Evolutionary conservation across 2,113 vertebrate genomes (phyloP), one percentile per base, ranked within the genome.

Genomic region (Solea senegalensis): DNA sequence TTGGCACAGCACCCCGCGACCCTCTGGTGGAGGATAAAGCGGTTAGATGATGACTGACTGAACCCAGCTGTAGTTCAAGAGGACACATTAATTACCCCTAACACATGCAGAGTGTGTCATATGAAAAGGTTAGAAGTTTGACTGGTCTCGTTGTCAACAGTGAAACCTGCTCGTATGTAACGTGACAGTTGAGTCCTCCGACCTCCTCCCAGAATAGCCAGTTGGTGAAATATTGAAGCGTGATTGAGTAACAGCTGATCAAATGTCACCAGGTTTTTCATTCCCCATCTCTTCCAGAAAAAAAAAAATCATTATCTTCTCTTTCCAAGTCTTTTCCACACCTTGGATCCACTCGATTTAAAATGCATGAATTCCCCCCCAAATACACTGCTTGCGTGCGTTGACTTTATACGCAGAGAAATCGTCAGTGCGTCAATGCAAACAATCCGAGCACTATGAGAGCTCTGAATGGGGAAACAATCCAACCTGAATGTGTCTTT

Each of bases 401-500:
- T 61, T 49, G 72, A 72, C 71, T 73, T 67, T 49, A 41, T 49
- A 40, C 8, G 6, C 28, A 2, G 63, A 48, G 80, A 75, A 55
- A 82, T 91, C 72, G 69, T 61, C 80, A 65, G 80, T 88, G 82
- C 82, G 89, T 89, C 90, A 84, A 59, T 28, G 76, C 76, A 75
- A 77, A 80, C 78, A 69, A 78, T 81, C 71, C 57, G 78, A 69
- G 75, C 56, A 40, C 67, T 63, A 61, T 60, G 72, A 82, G 86
- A 83, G 85, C 76, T 74, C 62, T 59, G 83, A 72, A 80, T 63
- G 82, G 71, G 69, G 85, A 89, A 88, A 76, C 87, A 78, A 78
- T 92, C 86, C 92, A 93, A 90, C 90, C 91, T 92, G 89, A 93
- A 92, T 93, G 91, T 93, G 91, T 92, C 92, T 94, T 93, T 93